Conservation (phyloP, 2,797 vertebrate genomes). For the Diplodus puntazzo region DNA sequence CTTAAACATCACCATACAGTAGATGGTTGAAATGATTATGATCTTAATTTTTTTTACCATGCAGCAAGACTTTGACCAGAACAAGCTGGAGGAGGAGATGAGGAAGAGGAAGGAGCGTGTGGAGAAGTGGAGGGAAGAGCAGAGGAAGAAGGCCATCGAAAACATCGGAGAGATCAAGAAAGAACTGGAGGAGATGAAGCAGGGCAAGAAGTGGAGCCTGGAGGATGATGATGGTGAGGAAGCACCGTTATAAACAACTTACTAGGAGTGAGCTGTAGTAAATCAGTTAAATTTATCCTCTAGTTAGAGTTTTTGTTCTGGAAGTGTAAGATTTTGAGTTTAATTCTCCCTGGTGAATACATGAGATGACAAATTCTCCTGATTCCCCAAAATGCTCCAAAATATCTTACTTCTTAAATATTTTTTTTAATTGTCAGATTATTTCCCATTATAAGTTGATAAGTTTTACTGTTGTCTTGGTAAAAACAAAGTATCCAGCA, state of each 20-base stretch:
- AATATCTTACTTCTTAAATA: not conserved
- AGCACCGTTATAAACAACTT: not conserved
- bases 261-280: not conserved
- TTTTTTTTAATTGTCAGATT: not conserved
- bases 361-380: not conserved
- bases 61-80: constrained; percentile 97
- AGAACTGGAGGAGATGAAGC: constrained; percentile 98
- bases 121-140: constrained; percentile 98
- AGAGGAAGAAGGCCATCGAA: constrained; percentile 97
- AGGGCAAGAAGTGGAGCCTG: constrained; percentile 98
- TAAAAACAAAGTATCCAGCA: not conserved
- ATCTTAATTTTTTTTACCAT: constrained; percentile 1
- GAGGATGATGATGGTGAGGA: constrained; percentile 96
- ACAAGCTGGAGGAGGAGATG: constrained; percentile 99
- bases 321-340: no score
- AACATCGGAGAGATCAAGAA: constrained; percentile 98
- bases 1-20: fast-evolving
- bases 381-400: not conserved
- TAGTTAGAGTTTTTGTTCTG: no score
- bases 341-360: no score
- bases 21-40: not conserved
- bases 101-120: constrained; percentile 98
- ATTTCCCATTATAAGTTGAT: no score
- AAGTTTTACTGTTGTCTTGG: no score
- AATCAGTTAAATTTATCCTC: no score